These are phyloP conservation scores for Zele albiditarsus DNA, from an alignment of 2,888 invertebrate species.

Conservation along the genomic window DNA sequence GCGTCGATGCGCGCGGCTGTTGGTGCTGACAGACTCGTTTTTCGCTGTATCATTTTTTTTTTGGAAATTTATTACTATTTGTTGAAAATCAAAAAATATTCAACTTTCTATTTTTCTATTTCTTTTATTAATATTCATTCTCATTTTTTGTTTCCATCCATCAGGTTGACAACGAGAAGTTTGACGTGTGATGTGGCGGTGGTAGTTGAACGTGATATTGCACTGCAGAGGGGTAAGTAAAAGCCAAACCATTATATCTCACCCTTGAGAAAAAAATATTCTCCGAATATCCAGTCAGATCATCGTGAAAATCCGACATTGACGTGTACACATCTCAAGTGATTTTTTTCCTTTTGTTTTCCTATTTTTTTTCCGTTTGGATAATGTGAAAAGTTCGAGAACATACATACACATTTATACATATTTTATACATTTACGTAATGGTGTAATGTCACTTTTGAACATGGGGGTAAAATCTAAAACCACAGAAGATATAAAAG, in stretches of 20 bases:
- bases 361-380: neutral
- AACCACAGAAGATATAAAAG: conserved; percentile 25
- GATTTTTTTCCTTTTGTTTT: conserved; percentile 22
- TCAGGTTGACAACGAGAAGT: neutral
- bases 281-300: conserved; percentile 47
- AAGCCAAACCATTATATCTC: conserved; percentile 46
- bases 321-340: conserved; percentile 41
- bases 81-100: neutral
- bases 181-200: neutral
- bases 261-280: conserved; percentile 47
- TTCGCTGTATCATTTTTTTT: neutral
- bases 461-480: conserved; percentile 17
- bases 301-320: conserved; percentile 48
- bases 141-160: neutral
- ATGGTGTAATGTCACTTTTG: conserved; percentile 21
- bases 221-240: conserved; percentile 24
- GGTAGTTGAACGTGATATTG: conserved; percentile 2
- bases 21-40: neutral
- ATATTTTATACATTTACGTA: conserved; percentile 10
- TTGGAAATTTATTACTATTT: neutral
- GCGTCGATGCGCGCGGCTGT: neutral
- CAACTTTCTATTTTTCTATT: neutral
- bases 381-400: neutral
- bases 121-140: neutral
- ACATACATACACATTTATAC: neutral